Evolutionary conservation across 2,113 vertebrate genomes (phyloP).

Genomic region (Ceyx cyanopectus): DNA sequence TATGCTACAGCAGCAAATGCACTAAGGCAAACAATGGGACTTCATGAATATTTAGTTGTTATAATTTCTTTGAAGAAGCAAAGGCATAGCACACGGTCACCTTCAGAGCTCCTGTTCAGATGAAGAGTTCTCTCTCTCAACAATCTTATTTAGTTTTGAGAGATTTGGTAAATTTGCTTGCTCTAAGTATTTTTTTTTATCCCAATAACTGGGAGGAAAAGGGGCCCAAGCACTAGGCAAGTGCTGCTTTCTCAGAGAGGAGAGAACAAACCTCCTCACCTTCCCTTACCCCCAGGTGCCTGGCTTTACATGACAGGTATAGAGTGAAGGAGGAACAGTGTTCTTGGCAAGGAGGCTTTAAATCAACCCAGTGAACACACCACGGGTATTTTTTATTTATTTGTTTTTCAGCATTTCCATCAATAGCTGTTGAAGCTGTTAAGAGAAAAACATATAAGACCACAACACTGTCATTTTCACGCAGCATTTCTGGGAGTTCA

Average conservation of each 20-base stretch:
- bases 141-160: constrained; percentile 5
- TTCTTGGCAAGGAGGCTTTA: neutral
- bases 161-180: neutral
- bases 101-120: constrained; percentile 55
- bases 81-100: constrained; percentile 2
- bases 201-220: constrained; percentile 15
- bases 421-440: neutral
- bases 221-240: neutral
- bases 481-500: neutral
- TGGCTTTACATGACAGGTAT: rapidly evolving
- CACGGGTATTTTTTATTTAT: rapidly evolving
- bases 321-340: rapidly evolving
- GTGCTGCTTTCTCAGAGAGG: neutral
- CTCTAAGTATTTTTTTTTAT: constrained; percentile 34
- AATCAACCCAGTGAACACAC: rapidly evolving
- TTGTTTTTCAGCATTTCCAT: neutral
- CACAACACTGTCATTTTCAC: rapidly evolving
- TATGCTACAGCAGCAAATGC: constrained; percentile 45
- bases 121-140: constrained; percentile 8
- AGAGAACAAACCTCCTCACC: too few species aligned
- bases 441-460: neutral
- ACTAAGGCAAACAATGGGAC: constrained; percentile 52
- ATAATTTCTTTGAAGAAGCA: constrained; percentile 39
- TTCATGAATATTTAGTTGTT: constrained; percentile 63
- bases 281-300: rapidly evolving